Percentiles rank a stretch among this genome's conserved stretches.
phyloP scores from a whole-genome alignment of 2,888 invertebrate species.

The Metallyticus violacea region DNA sequence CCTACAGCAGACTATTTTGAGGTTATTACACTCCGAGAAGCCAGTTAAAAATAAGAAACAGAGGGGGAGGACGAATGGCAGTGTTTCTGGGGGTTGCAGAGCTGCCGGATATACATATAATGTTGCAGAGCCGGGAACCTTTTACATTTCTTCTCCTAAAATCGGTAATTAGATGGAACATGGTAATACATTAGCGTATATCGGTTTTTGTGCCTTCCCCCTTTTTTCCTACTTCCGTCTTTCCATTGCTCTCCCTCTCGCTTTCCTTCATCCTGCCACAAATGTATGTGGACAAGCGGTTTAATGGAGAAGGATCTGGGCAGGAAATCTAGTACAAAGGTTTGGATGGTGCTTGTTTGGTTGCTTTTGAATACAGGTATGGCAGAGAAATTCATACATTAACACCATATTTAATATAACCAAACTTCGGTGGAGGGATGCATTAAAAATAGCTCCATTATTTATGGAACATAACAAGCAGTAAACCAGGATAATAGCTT shows the following conservation, averaged over 20 bases:
- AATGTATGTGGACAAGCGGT: too few relatives aligned
- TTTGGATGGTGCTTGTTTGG: too few relatives aligned
- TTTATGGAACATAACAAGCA: too few relatives aligned
- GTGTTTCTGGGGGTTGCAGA: background rate
- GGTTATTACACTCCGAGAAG: background rate
- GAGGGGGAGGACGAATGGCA: background rate
- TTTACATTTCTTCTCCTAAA: background rate
- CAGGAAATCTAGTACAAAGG: too few relatives aligned
- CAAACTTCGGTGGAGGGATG: too few relatives aligned
- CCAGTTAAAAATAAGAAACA: background rate
- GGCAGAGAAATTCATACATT: too few relatives aligned
- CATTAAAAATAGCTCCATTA: too few relatives aligned
- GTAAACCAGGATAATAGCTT: too few relatives aligned
- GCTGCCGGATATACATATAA: background rate
- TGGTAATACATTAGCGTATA: background rate
- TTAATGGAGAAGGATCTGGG: too few relatives aligned
- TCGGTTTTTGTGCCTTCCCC: background rate
- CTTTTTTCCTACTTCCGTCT: background rate
- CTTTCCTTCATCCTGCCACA: too few relatives aligned
- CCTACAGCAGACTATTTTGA: conserved; percentile 1
- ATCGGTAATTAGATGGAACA: conserved; percentile 13
- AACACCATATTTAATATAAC: too few relatives aligned
- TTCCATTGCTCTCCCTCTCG: background rate
- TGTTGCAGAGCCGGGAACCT: background rate
- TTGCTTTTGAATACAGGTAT: too few relatives aligned